Percentiles rank a stretch among this genome's conserved stretches.
Conservation (phyloP, 1,140 invertebrate genomes). For the Plectus sambesii region DNA sequence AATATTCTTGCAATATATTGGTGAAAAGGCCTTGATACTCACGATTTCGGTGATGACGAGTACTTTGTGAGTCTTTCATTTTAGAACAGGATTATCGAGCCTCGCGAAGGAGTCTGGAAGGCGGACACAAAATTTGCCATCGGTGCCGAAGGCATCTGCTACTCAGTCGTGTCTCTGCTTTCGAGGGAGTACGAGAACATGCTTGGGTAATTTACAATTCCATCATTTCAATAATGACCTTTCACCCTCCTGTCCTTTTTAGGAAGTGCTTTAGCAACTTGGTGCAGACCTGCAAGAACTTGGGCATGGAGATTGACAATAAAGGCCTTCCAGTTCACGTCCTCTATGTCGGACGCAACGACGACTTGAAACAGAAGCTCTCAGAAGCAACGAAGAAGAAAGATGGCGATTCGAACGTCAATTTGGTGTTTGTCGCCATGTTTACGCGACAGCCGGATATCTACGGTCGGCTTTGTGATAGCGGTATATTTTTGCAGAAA, state of each 20-base stretch:
- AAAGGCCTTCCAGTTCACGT: slow-evolving; percentile 32
- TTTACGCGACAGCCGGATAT: slow-evolving; percentile 30
- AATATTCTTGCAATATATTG: too few species aligned
- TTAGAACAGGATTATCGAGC: too few species aligned
- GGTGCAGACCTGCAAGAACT: neutral
- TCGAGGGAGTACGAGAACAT: too few species aligned
- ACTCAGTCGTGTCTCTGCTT: too few species aligned
- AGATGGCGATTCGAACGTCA: slow-evolving; percentile 20
- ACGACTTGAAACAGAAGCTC: slow-evolving; percentile 26
- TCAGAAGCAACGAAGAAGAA: slow-evolving; percentile 22
- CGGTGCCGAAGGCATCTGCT: slow-evolving; percentile 27
- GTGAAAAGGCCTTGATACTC: slow-evolving; percentile 16
- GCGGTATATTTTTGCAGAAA: slow-evolving; percentile 12
- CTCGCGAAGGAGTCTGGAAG: too few species aligned
- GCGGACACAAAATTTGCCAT: slow-evolving; percentile 27
- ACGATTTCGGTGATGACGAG: slow-evolving; percentile 27
- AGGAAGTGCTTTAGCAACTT: neutral
- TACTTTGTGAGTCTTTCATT: too few species aligned
- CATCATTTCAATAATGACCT: too few species aligned
- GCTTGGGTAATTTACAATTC: too few species aligned
- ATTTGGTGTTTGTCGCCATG: slow-evolving; percentile 33
- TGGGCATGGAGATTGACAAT: slow-evolving; percentile 4
- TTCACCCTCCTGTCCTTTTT: too few species aligned
- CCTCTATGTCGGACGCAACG: slow-evolving; percentile 23
- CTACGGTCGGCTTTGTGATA: slow-evolving; percentile 26